Conservation (phyloP, 2,888 invertebrate species). For the Volucella inanis region DNA sequence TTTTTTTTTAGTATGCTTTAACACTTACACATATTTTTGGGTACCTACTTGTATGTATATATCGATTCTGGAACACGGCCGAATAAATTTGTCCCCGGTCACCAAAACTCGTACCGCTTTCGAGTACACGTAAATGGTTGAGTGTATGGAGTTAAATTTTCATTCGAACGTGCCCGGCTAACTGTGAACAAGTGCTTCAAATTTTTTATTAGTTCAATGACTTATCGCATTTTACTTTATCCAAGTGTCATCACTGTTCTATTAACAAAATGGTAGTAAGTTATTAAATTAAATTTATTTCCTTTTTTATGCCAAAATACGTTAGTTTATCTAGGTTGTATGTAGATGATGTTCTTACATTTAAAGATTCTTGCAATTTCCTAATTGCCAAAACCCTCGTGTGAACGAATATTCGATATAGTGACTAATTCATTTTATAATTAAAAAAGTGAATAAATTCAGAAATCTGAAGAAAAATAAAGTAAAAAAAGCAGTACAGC, state of each 20-base stretch:
- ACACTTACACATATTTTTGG: too few species aligned
- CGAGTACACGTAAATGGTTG: background rate
- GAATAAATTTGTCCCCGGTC: background rate
- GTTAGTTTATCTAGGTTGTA: background rate
- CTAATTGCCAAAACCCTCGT: too few species aligned
- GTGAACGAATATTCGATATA: too few species aligned
- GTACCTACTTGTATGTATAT: too few species aligned
- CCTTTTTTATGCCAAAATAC: background rate
- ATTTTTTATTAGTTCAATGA: constrained; percentile 5
- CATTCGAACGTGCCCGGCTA: background rate
- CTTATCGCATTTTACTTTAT: background rate
- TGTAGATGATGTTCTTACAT: constrained; percentile 20
- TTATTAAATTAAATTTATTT: background rate
- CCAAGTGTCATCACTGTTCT: background rate
- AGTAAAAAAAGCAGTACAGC: too few species aligned
- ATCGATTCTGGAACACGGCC: background rate
- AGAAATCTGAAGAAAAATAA: too few species aligned
- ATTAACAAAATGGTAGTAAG: constrained; percentile 3
- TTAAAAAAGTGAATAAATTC: too few species aligned
- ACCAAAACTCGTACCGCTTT: background rate
- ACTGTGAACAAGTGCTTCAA: background rate
- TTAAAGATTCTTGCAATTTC: too few species aligned
- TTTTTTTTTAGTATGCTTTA: too few species aligned
- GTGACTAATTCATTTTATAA: too few species aligned
- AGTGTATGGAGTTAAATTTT: background rate